Base-by-base conservation (phyloP, 2,113 vertebrate species). In the Pachypanchax playfairii region DNA sequence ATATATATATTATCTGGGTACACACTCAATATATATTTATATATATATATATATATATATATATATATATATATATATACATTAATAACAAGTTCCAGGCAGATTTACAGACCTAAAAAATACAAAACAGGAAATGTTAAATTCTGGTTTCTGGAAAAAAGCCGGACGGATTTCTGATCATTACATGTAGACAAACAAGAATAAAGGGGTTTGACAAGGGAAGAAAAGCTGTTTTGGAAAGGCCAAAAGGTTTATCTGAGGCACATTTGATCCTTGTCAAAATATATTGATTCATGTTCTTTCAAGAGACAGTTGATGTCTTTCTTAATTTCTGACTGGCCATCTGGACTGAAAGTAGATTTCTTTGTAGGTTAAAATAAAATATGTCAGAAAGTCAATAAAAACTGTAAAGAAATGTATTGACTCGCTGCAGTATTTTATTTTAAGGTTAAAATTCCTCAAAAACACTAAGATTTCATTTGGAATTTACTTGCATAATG, bases 181-280 rank as follows among this genome's bases (percentile, higher is more conserved):
- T 82, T 73, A 59, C 73, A 79, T 47, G 39, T 8, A n/a, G 43
- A 65, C 33, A 65, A 67, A 79, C 66, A 81, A 38, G 75, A 78
- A 75, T 80, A 65, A 85, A 76, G 38, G 71, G 73, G 47, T 77
- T 49, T 86, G 88, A 88, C 85, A 80, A 41, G 77, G 55, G 71
- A 56, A 60, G 75, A 82, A 65, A 49, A 43, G 58, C 68, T 85
- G 85, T 79, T 89, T 77, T 73, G 78, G 71, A 77, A 73, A 60
- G 66, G 87, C 75, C 75, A 87, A 90, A 84, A 85, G 82, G 77
- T 87, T 83, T 75, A 87, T 86, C 83, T 78, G 65, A 89, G 73
- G 83, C 82, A 84, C 87, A 85, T 87, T 89, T 87, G 73, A 90
- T 89, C 84, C 87, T 81, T 90, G 89, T 91, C 91, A 88, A 87